phyloP scores from a whole-genome alignment of 2,113 vertebrate species.

The Tiliqua scincoides region DNA sequence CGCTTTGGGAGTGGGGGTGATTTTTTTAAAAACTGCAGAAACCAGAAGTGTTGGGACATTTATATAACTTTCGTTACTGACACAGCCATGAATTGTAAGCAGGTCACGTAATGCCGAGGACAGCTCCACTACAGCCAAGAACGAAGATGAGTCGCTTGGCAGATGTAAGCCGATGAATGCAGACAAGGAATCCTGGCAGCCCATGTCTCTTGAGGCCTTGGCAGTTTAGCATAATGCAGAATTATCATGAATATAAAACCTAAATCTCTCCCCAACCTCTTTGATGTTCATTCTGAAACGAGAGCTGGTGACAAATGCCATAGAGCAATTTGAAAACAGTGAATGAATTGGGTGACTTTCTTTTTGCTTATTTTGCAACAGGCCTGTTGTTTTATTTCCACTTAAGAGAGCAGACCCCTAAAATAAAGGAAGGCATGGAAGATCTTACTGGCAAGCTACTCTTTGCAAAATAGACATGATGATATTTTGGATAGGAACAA shows the following conservation, averaged over 20 bases:
- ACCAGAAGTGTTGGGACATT: slow-evolving; percentile 53
- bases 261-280: slow-evolving; percentile 43
- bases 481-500: neutral
- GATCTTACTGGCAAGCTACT: neutral
- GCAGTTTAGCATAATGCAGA: slow-evolving; percentile 18
- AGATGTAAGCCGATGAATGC: slow-evolving; percentile 31
- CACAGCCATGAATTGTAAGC: slow-evolving; percentile 43
- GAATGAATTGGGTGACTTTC: slow-evolving; percentile 26
- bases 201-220: slow-evolving; percentile 38
- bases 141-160: slow-evolving; percentile 9
- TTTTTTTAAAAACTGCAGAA: slow-evolving; percentile 26
- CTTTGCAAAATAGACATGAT: neutral
- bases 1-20: neutral
- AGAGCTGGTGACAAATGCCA: slow-evolving; percentile 35
- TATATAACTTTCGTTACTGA: slow-evolving; percentile 35
- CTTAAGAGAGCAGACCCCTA: neutral
- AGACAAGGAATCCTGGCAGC: slow-evolving; percentile 55
- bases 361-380: slow-evolving; percentile 22
- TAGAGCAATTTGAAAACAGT: slow-evolving; percentile 53
- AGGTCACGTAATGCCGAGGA: slow-evolving; percentile 42
- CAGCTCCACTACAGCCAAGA: slow-evolving; percentile 40
- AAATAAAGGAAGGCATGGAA: slow-evolving; percentile 18
- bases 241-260: slow-evolving; percentile 56
- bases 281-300: slow-evolving; percentile 62
- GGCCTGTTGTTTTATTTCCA: neutral